Evolutionary conservation across 1,140 invertebrate genomes (phyloP).

Genomic region (Ylistrum balloti): DNA sequence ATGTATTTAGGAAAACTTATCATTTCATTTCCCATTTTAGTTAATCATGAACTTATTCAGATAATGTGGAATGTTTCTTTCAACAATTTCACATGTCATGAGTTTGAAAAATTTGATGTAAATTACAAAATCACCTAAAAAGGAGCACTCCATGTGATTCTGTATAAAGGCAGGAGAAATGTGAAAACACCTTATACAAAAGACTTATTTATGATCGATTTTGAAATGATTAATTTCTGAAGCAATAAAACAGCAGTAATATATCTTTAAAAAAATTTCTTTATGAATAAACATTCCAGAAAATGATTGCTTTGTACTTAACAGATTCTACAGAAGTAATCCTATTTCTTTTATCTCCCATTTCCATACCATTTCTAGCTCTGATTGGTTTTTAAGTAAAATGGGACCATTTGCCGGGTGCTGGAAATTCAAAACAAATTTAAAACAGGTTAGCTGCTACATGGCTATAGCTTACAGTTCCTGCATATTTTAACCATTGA

Average conservation of each 20-base stretch:
- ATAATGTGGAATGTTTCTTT: too few relatives aligned
- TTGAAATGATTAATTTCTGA: neutral
- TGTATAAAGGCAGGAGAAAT: too few relatives aligned
- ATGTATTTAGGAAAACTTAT: too few relatives aligned
- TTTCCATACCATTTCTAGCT: neutral
- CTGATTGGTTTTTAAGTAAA: conserved; percentile 28
- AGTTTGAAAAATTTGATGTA: too few relatives aligned
- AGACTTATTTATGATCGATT: neutral
- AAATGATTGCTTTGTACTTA: neutral
- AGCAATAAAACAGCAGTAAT: neutral
- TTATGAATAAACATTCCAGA: conserved; percentile 12
- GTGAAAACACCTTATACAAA: neutral
- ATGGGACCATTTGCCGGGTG: neutral
- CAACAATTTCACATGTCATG: too few relatives aligned
- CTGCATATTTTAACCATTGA: neutral
- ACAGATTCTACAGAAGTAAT: neutral
- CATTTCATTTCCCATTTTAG: too few relatives aligned
- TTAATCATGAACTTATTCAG: too few relatives aligned
- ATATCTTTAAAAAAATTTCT: neutral
- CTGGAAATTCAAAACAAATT: neutral
- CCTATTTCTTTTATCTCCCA: neutral
- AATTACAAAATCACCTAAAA: too few relatives aligned
- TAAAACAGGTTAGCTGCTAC: conserved; percentile 26
- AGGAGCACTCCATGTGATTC: too few relatives aligned
- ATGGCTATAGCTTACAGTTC: neutral